Base-by-base conservation (phyloP, 2,888 invertebrate species). In the Mesorhabditis spiculigera region DNA sequence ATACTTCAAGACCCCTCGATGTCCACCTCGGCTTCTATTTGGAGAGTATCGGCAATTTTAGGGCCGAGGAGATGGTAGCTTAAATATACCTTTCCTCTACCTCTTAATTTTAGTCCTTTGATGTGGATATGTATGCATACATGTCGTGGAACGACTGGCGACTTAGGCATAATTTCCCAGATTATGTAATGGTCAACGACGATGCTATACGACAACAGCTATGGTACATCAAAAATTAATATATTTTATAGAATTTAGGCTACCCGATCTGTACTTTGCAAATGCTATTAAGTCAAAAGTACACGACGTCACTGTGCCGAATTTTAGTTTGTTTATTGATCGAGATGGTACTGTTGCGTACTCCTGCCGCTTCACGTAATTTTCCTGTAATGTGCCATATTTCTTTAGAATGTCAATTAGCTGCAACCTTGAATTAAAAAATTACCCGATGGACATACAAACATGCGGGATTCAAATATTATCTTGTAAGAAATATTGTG, bases 241-340 rank as follows among this genome's bases (percentile, higher is more conserved):
- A 50, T 13, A 13, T 50, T n/a, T 50, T 50, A 50, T 50, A 50
- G 8, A 13, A 67, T 79, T 65, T 43, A 81, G 81, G 83, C 71
- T 82, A 13, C 82, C 83, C 28, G 83, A 83, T 71, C 71, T 83
- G 50, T 83, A 83, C 72, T 81, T 83, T 71, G 79, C 82, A 28
- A 82, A 82, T 71, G 82, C 82, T 5, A 69, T 80, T 16, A 74
- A 78, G 45, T 73, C 79, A 16, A 68, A 70, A 45, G 76, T 77
- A 67, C 79, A 79, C 71, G 74, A 78, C 41, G 82, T 83, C 5
- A 82, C 81, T 3, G 79, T 83, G 42, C 83, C 85, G 10, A 85
- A 85, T 71, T 85, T 85, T 72, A 81, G 76, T 62, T 66, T 85
- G 68, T 84, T 85, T 71, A 77, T 83, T 4, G 76, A 78, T 5